A percentile compares a stretch with the other conserved stretches of the same genome.
phyloP scores from a whole-genome alignment of 2,888 invertebrate species.

The Amorpha juglandis region DNA sequence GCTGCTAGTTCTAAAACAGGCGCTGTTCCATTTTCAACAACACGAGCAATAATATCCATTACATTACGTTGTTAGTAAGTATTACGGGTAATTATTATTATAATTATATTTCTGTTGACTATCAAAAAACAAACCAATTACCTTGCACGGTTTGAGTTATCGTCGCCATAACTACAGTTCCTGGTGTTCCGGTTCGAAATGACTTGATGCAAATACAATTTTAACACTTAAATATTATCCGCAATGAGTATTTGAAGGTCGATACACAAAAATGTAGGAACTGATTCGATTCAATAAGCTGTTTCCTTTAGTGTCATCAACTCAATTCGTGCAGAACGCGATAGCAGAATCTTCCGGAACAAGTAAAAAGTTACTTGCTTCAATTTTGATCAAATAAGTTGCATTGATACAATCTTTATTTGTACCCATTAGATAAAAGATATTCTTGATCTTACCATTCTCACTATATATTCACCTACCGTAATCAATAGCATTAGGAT shows the following conservation, averaged over 20 bases:
- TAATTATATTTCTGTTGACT: no score
- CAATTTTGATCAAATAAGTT: background rate
- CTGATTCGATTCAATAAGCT: conserved; percentile 35
- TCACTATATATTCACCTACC: no score
- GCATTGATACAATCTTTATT: background rate
- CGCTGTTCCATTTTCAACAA: background rate
- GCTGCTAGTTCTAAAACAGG: background rate
- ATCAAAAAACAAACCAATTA: conserved; percentile 33
- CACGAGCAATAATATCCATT: no score
- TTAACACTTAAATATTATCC: conserved; percentile 68
- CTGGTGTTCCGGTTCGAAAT: conserved; percentile 53
- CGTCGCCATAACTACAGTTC: conserved; percentile 56
- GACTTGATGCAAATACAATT: conserved; percentile 61
- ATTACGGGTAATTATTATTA: no score
- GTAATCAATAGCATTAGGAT: no score
- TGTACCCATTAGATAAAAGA: no score
- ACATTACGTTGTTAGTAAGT: no score
- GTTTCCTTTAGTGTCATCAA: conserved; percentile 44
- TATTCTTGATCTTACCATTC: background rate
- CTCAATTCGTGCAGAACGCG: conserved; percentile 60
- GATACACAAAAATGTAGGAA: conserved; percentile 53
- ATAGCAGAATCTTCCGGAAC: conserved; percentile 41
- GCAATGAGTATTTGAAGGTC: conserved; percentile 49
- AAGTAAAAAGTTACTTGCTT: conserved; percentile 28
- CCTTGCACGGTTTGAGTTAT: conserved; percentile 64